A percentile compares a stretch with the other conserved stretches of the same genome.
phyloP scores from a whole-genome alignment of 2,888 invertebrate genomes.

The Meganola albula region DNA sequence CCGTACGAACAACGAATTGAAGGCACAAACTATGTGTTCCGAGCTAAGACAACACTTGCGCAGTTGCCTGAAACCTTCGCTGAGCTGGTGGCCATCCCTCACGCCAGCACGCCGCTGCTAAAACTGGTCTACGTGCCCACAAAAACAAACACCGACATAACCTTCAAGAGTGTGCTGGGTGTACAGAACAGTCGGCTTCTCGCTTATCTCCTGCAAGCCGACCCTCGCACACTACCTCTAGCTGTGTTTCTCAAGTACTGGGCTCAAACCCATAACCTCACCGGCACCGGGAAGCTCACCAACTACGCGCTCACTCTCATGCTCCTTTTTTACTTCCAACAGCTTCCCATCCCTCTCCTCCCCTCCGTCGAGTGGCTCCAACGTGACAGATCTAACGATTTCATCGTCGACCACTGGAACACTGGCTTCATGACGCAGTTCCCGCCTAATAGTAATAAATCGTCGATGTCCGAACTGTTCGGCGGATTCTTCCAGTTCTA shows the following conservation, averaged over 20 bases:
- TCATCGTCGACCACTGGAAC: slow-evolving; percentile 77
- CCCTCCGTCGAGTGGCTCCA: slow-evolving; percentile 77
- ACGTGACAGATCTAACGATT: slow-evolving; percentile 29
- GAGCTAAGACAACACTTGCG: slow-evolving; percentile 57
- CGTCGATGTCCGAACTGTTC: slow-evolving; percentile 72
- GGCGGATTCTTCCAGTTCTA: slow-evolving; percentile 84
- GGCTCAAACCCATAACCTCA: slow-evolving; percentile 80
- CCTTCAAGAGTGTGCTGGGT: slow-evolving; percentile 83
- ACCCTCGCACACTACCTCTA: slow-evolving; percentile 77
- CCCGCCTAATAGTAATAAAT: slow-evolving; percentile 36
- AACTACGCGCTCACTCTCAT: slow-evolving; percentile 84
- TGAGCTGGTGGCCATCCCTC: slow-evolving; percentile 80
- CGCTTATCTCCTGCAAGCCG: slow-evolving; percentile 75
- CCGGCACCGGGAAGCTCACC: slow-evolving; percentile 77
- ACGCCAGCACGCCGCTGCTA: slow-evolving; percentile 87
- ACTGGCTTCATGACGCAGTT: slow-evolving; percentile 68
- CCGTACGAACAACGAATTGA: slow-evolving; percentile 35
- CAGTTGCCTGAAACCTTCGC: slow-evolving; percentile 60
- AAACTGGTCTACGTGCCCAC: slow-evolving; percentile 82
- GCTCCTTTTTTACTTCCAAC: slow-evolving; percentile 84
- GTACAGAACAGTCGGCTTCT: slow-evolving; percentile 83
- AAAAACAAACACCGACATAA: slow-evolving; percentile 82
- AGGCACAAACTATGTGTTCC: slow-evolving; percentile 34
- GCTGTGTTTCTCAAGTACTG: slow-evolving; percentile 85
- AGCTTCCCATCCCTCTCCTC: slow-evolving; percentile 64